A percentile compares a stretch with the other conserved stretches of the same genome.
phyloP scores from a whole-genome alignment of 2,888 invertebrate genomes.

The Pseudococcus jackbeardsleyi region DNA sequence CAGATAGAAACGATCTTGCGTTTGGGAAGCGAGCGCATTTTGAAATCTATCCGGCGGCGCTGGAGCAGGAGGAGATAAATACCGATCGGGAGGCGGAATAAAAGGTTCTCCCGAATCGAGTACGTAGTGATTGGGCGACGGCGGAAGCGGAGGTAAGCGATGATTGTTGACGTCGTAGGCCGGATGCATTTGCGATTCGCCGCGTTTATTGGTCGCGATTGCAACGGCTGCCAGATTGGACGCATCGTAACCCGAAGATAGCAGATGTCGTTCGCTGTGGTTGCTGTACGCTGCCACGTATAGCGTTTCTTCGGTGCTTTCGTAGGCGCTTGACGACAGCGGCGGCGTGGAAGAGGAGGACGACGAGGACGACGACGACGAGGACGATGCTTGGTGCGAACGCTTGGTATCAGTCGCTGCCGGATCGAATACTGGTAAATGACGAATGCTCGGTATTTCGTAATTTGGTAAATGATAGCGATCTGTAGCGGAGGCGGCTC shows the following conservation, averaged over 20 bases:
- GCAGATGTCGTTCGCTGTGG: background rate
- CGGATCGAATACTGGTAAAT: conserved; percentile 55
- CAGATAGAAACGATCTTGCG: conserved; percentile 66
- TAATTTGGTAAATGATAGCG: conserved; percentile 67
- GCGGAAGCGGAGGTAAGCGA: conserved; percentile 59
- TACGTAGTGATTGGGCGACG: conserved; percentile 61
- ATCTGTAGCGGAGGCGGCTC: conserved; percentile 71
- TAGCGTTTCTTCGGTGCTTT: conserved; percentile 12
- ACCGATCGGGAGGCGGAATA: conserved; percentile 71
- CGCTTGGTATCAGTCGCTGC: conserved; percentile 36
- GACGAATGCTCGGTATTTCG: conserved; percentile 40
- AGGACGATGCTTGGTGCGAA: conserved; percentile 18
- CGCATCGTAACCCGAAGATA: background rate
- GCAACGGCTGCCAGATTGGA: background rate
- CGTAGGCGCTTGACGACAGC: background rate
- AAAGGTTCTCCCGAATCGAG: conserved; percentile 61
- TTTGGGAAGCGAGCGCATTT: conserved; percentile 66
- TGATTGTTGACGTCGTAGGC: conserved; percentile 57
- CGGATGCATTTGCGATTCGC: conserved; percentile 18
- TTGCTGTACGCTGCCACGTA: background rate
- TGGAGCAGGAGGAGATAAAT: conserved; percentile 79
- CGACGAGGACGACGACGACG: conserved; percentile 5
- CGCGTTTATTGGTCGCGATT: background rate
- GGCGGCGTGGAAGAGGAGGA: conserved; percentile 7
- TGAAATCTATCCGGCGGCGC: conserved; percentile 71